Evolutionary conservation across 2,113 vertebrate genomes (phyloP), one percentile per base, ranked within the genome.

Genomic region (Notechis scutatus): DNA sequence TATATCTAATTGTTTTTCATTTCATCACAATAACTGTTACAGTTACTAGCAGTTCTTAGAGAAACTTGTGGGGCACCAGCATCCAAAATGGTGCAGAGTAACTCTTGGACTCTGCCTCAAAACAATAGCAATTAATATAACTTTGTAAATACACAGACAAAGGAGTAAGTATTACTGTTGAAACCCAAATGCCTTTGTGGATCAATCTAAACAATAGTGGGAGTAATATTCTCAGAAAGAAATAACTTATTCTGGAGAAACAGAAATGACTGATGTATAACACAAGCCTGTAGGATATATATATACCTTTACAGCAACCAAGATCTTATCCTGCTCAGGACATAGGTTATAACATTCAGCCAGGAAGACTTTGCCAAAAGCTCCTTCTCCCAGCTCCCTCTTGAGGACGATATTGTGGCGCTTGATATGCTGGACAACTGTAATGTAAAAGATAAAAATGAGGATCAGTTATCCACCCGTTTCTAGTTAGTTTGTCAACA

Each of bases 371-470:
- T 99, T 99, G 42, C 99, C 99, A 92, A 99, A 99, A 86, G 99
- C 99, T 95, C 99, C 99, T 97, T 99, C 99, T 93, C 99, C 99
- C 91, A 99, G 97, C 96, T 99, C 99, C 94, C 99, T 98, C 97
- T 99, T 99, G 94, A 99, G 97, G 95, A 99, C 99, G 0, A 99
- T 99, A 97, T 99, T 99, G 96, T 99, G 99, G 89, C 99, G 98
- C 96, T 99, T 99, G 95, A 99, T 99, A 93, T 99, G 99, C 95
- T 99, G 99, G 94, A 99, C 99, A 95, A 99, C 99, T 99, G 97
- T 91, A 96, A 97, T 95, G 89, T 96, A 96, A 95, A 98, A 97
- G 95, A 50, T 50, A 95, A 98, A 97, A 96, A 95, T 0, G 2
- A 56, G 96, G 15, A 91, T 97, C 95, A 96, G 91, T 92, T 95